Evolutionary conservation across 2,113 vertebrate genomes (phyloP).

Genomic region (Nansenia antarctica): DNA sequence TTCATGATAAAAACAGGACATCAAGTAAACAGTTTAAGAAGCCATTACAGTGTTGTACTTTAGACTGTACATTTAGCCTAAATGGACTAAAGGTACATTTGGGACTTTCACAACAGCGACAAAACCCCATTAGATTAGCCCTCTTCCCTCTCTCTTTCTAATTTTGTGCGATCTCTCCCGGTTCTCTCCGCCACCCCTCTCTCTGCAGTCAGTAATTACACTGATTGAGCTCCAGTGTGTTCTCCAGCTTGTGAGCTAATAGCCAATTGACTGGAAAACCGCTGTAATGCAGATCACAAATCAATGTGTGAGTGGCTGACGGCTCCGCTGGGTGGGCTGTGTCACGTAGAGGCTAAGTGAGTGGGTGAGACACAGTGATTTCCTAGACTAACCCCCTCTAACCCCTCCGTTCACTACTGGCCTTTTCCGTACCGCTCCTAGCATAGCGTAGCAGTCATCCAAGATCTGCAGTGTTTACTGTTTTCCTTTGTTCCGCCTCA

Average conservation of each 20-base stretch:
- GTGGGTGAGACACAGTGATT: neutral
- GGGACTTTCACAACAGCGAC: neutral
- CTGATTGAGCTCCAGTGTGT: constrained; percentile 25
- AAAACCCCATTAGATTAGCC: neutral
- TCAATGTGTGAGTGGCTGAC: constrained; percentile 40
- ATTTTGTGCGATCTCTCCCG: neutral
- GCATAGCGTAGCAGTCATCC: neutral
- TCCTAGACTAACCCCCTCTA: neutral
- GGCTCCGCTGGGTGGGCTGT: neutral
- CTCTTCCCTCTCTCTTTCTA: neutral
- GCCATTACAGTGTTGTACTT: neutral
- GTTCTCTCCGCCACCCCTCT: neutral
- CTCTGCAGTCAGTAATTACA: constrained; percentile 21
- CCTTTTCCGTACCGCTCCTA: neutral
- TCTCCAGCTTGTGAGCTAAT: constrained; percentile 15
- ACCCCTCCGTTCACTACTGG: neutral
- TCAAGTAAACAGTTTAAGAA: neutral
- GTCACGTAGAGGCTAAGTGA: neutral
- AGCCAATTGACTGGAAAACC: constrained; percentile 21
- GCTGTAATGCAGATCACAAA: constrained; percentile 36
- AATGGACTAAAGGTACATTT: neutral
- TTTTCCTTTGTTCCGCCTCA: neutral
- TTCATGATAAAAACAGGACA: neutral
- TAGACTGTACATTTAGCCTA: neutral
- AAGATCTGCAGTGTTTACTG: neutral